Evolutionary conservation across 2,888 invertebrate genomes (phyloP).

Genomic region (Eustalomyia histrio): DNA sequence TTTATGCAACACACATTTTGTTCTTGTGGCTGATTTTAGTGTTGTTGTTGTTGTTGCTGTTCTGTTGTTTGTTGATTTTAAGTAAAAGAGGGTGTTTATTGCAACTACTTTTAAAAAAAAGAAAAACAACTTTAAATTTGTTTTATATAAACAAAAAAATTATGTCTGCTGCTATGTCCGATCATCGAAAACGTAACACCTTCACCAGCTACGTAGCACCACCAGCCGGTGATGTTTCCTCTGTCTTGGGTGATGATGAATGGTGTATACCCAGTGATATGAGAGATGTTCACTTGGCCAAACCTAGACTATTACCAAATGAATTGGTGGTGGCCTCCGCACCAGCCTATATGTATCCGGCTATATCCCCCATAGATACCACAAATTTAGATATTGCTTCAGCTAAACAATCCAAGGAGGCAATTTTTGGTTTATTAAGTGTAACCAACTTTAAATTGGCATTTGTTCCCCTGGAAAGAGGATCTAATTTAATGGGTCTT

Average conservation of each 20-base stretch:
- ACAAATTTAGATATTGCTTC: conserved; percentile 80
- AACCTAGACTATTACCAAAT: conserved; percentile 71
- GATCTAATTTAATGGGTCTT: conserved; percentile 10
- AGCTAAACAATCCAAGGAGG: conserved; percentile 81
- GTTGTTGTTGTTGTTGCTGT: neutral
- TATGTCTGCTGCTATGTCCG: conserved; percentile 58
- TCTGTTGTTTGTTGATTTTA: neutral
- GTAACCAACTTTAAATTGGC: conserved; percentile 96
- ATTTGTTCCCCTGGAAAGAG: conserved; percentile 84
- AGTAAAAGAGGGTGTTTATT: conserved; percentile 27
- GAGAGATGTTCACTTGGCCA: conserved; percentile 73
- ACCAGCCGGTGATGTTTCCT: conserved; percentile 69
- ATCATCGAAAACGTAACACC: conserved; percentile 73
- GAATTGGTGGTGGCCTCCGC: conserved; percentile 91
- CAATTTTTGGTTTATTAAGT: conserved; percentile 90
- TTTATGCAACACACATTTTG: conserved; percentile 62
- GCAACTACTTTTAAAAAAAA: conserved; percentile 4
- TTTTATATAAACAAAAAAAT: neutral
- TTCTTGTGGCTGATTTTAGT: neutral
- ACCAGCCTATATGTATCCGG: conserved; percentile 91
- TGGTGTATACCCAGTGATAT: conserved; percentile 74
- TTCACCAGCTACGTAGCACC: conserved; percentile 76
- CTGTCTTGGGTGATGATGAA: conserved; percentile 70
- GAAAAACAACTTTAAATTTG: conserved; percentile 1
- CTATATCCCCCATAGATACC: conserved; percentile 79